Base-by-base conservation (phyloP, 2,797 vertebrate genomes). In the Odontamblyopus rebecca region DNA sequence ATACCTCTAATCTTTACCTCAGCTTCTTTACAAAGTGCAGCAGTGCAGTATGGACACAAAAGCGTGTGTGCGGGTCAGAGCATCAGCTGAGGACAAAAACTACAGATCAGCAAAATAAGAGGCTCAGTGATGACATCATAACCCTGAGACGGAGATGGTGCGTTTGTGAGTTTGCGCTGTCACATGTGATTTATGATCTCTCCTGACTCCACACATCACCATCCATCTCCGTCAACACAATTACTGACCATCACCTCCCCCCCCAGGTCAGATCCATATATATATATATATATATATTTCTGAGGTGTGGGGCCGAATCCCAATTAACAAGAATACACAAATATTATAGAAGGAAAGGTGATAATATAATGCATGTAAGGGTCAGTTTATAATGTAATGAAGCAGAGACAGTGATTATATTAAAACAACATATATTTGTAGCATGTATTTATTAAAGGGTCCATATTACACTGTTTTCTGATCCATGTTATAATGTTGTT, bases 121-220 rank as follows among this genome's bases (percentile, higher is more conserved):
- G 12, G 1, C 19, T 66, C 64, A 50, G 44, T 48, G 44, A 18
- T 61, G 61, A 51, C 29, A 67, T 77, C 68, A 75, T 74, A 73
- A 68, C 72, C 68, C 68, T 67, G 73, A 35, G 51, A 78, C 76
- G 64, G 50, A 67, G 72, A 78, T 51, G 68, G 38, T 4, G 9
- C 66, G 72, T 89, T 83, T 88, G 76, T 60, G 15, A 81, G 83
- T 68, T 61, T 78, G 63, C 69, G 82, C 87, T 89, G 89, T 89
- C 91, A 86, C 83, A 75, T 82, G 69, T 89, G 89, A 93, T 92
- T 93, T 92, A 94, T 90, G 87, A 77, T 69, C 56, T 69, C 74
- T 84, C 83, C 76, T 67, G 61, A 79, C 74, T 70, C 75, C 62
- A 75, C 82, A 86, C 75, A 82, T 89, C 73, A 86, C 81, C 68